These are phyloP conservation scores for Scolanthus callimorphus DNA, from an alignment of 92 coral and sea anemone species.

Conservation along the genomic window DNA sequence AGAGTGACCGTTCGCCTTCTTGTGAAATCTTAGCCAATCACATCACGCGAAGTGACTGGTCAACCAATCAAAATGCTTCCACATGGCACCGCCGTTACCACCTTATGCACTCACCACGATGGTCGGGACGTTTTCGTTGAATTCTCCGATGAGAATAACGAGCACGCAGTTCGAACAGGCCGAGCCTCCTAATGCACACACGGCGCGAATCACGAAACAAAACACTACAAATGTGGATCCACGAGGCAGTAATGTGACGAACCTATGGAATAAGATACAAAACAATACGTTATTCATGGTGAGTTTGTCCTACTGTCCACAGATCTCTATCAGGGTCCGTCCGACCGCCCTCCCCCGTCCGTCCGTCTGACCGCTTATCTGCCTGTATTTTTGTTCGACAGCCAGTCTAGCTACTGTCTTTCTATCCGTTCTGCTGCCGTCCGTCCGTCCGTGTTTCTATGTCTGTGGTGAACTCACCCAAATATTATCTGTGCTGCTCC, in stretches of 20 bases:
- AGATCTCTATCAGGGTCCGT: too few species aligned
- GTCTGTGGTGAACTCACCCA: slow-evolving; percentile 5
- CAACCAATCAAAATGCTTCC: too few species aligned
- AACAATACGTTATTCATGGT: too few species aligned
- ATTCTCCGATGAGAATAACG: slow-evolving; percentile 85
- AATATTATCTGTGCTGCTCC: slow-evolving; percentile 24
- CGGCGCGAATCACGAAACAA: slow-evolving; percentile 76
- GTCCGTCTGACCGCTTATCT: too few species aligned
- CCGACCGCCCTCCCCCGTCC: too few species aligned
- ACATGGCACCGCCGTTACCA: too few species aligned
- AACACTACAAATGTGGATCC: slow-evolving; percentile 65
- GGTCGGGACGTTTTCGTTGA: slow-evolving; percentile 9
- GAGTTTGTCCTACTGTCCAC: too few species aligned
- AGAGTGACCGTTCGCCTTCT: too few species aligned
- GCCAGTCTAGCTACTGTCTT: too few species aligned
- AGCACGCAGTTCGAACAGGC: slow-evolving; percentile 76
- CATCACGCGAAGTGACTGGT: too few species aligned
- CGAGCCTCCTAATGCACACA: slow-evolving; percentile 87
- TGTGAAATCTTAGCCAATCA: too few species aligned
- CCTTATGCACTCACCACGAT: slow-evolving; percentile 20
- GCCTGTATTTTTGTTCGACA: too few species aligned
- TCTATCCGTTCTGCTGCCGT: background rate
- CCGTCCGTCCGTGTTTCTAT: background rate
- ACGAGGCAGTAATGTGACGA: slow-evolving; percentile 70
- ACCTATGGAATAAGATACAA: slow-evolving; percentile 61